Conservation (phyloP, 2,113 vertebrate genomes). For the Lynx canadensis region DNA sequence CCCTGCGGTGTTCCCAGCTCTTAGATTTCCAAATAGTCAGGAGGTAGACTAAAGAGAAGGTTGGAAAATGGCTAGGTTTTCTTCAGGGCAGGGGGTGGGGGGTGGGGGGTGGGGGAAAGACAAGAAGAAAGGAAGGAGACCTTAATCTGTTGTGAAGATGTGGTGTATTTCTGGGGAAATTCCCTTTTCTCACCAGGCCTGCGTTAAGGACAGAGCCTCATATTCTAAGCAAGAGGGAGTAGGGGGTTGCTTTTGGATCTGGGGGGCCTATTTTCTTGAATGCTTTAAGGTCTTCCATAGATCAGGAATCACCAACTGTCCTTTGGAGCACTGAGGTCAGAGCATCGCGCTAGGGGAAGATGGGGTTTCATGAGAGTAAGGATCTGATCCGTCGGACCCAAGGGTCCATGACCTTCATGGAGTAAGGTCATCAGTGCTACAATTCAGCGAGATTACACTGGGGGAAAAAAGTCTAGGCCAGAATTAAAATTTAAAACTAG, state of each 20-base stretch:
- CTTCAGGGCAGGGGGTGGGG: background rate
- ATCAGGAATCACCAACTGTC: background rate
- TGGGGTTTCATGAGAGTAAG: background rate
- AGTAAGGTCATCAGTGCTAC: background rate
- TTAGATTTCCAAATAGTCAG: background rate
- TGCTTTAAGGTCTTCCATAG: background rate
- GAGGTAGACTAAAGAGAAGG: background rate
- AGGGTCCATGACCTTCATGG: background rate
- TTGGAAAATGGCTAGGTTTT: background rate
- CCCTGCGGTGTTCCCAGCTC: background rate
- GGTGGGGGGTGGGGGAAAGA: background rate
- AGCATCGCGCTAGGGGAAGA: accelerated
- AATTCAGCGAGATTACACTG: too few species aligned
- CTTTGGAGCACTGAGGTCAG: background rate
- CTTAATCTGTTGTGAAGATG: background rate
- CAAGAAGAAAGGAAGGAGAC: background rate
- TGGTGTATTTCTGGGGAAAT: background rate
- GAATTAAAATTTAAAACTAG: background rate
- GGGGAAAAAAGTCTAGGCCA: too few species aligned
- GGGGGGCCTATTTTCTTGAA: background rate
- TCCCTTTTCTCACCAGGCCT: background rate
- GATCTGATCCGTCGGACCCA: background rate
- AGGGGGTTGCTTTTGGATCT: background rate
- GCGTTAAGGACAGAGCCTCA: background rate
- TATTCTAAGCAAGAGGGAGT: background rate